Evolutionary conservation across 1,140 invertebrate species (phyloP).

Genomic region (Tetramorium alpestre): DNA sequence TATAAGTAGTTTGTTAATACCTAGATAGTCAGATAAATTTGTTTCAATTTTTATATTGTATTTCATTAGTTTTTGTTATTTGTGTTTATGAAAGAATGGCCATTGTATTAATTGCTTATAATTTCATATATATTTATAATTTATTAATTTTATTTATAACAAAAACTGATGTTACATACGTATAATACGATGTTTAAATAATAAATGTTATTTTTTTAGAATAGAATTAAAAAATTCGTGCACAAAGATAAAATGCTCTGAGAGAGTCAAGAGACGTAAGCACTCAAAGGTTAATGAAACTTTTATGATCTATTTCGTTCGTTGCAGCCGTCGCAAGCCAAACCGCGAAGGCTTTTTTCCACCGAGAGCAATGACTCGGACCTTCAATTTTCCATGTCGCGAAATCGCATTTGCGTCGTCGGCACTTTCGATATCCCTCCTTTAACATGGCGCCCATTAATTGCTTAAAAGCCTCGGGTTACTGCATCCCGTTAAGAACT

Average conservation of each 20-base stretch:
- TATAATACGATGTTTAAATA: not conserved
- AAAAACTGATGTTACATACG: not conserved
- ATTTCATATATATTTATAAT: no score
- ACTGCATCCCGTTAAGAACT: slow-evolving; percentile 53
- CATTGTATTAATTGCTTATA: no score
- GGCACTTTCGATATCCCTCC: slow-evolving; percentile 19
- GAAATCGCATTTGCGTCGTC: slow-evolving; percentile 56
- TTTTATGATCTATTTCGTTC: slow-evolving; percentile 33
- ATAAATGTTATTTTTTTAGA: not conserved
- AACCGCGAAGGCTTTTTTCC: slow-evolving; percentile 43
- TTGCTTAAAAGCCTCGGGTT: slow-evolving; percentile 60
- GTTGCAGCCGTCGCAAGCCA: not conserved
- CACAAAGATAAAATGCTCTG: not conserved
- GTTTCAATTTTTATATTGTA: not conserved
- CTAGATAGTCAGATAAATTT: not conserved
- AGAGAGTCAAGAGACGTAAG: not conserved
- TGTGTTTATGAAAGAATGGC: no score
- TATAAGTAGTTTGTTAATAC: not conserved
- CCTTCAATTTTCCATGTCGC: slow-evolving; percentile 61
- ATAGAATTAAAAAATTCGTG: not conserved
- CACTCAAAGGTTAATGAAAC: slow-evolving; percentile 47
- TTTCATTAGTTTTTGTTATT: not conserved
- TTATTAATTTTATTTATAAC: not conserved
- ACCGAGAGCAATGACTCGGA: not conserved
- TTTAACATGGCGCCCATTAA: slow-evolving; percentile 49